phyloP scores from a whole-genome alignment of 2,888 invertebrate species.

The Drosophila antonietae region DNA sequence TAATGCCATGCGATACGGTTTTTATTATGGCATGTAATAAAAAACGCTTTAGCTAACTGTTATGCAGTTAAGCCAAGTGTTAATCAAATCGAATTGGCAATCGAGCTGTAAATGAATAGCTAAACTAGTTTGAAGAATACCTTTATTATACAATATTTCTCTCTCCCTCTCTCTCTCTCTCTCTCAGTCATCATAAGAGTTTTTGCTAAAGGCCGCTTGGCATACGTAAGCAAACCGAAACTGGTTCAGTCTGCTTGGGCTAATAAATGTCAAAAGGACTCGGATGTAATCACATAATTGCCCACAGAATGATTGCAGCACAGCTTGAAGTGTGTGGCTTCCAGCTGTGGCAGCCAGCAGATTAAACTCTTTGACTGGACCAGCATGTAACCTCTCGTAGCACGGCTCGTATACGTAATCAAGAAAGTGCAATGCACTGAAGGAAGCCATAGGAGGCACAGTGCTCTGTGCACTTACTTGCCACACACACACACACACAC shows the following conservation, averaged over 20 bases:
- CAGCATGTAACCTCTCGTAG: not conserved
- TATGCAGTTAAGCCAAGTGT: not conserved
- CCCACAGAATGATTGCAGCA: conserved; percentile 7
- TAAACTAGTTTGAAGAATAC: not conserved
- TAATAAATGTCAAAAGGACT: conserved; percentile 7
- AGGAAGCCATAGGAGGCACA: conserved; percentile 53
- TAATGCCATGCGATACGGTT: conserved; percentile 5
- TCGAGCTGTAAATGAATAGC: not conserved
- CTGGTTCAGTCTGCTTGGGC: not conserved
- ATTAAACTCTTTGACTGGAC: conserved; percentile 7
- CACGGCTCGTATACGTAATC: conserved; percentile 52
- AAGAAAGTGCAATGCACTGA: conserved; percentile 62
- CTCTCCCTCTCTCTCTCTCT: too few relatives aligned
- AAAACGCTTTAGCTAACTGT: not conserved
- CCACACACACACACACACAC: not conserved
- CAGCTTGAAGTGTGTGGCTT: conserved; percentile 15
- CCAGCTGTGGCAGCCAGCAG: conserved; percentile 24
- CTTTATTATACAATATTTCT: not conserved
- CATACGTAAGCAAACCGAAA: not conserved
- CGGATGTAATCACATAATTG: conserved; percentile 30
- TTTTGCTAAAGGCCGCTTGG: not conserved
- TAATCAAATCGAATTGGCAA: not conserved
- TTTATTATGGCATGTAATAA: too few relatives aligned
- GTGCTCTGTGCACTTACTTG: conserved; percentile 28
- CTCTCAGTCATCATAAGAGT: not conserved